Evolutionary conservation across 2,797 vertebrate genomes (phyloP), one percentile per base, ranked within the genome.

Genomic region (Gallinago stenura): DNA sequence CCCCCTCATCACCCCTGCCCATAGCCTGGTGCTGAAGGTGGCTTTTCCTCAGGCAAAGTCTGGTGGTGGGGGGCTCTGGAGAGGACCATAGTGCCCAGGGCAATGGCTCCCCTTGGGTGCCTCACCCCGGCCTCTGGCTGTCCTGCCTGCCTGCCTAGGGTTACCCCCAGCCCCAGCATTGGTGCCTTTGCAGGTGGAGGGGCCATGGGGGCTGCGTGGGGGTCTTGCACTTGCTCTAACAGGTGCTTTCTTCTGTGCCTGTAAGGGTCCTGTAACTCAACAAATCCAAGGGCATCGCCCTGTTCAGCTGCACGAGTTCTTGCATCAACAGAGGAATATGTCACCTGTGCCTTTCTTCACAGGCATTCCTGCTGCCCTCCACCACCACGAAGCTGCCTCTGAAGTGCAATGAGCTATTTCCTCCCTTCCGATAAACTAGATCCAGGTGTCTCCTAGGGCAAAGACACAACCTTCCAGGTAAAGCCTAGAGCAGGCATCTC

Each of bases 271-370:
- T 31, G 45, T 24, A 43, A n/a, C 17, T 20, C 7, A 0, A 0
- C 17, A 2, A 24, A 16, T 8, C 11, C 11, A 2, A 1, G 0
- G 3, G 0, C 28, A 2, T 25, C 8, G 5, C 19, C 14, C 39
- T 1, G 1, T 35, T 51, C 48, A 28, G 33, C 7, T 10, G 33
- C 6, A 1, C 1, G 1, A 41, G 18, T 8, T 62, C 21, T 51
- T 57, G n/a, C 17, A 39, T 50, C 41, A 15, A 9, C 12, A 48
- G 45, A 43, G 26, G n/a, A 53, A 24, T 35, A 45, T 3, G 5
- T 17, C 45, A 28, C 7, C 50, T 12, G 5, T 16, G 35, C 20
- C 18, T 73, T 21, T 35, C 30, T 56, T 26, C 21, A 2, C 33
- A 12, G 57, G 1, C 5, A 3, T 28, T 64, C 46, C n/a, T 30